Base-by-base conservation (phyloP, 2,797 vertebrate species). In the Numenius phaeopus region DNA sequence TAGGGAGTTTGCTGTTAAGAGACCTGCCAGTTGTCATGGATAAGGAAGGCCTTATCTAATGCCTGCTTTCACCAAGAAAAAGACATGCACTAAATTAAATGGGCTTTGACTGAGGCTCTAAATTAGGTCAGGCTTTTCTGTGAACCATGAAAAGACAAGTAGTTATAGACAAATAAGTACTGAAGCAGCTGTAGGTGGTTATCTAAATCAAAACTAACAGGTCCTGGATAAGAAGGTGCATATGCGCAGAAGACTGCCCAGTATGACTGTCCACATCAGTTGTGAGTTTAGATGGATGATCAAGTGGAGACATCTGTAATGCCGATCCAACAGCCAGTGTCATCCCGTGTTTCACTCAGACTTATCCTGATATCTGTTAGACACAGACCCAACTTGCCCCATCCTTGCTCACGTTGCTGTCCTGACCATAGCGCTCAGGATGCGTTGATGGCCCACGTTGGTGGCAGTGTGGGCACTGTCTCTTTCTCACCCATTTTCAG, bases 11-110 rank as follows among this genome's bases (percentile, higher is more conserved):
- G 78, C 77, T 89, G 91, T 71, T 93, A 77, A 96, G 83, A 92
- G 81, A 67, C 80, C 88, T 96, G 96, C 67, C 96, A 96, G 64
- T n/a, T 95, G 88, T 89, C 91, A 54, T 40, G 93, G 94, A 83
- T 93, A 94, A 95, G 85, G 57, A 71, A 87, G 50, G 85, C 71
- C 91, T 96, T 96, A 96, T 96, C 95, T 96, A 44, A 80, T 54
- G 75, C 66, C 50, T 84, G 88, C 81, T 83, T 90, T 96, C 95
- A 94, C 44, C 4, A 54, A 27, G 83, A 86, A 83, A 70, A 66
- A 92, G 94, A 97, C 59, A 1, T 34, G 83, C 83, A 70, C 88
- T 96, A 76, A 95, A 93, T 96, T 97, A 93, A 97, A 93, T 83
- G 86, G 85, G 79, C 86, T 95, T 92, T 87, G 88, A 82, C 87